Evolutionary conservation across 2,797 vertebrate species (phyloP), one percentile per base, ranked within the genome.

Genomic region (Periophthalmus magnuspinnatus): DNA sequence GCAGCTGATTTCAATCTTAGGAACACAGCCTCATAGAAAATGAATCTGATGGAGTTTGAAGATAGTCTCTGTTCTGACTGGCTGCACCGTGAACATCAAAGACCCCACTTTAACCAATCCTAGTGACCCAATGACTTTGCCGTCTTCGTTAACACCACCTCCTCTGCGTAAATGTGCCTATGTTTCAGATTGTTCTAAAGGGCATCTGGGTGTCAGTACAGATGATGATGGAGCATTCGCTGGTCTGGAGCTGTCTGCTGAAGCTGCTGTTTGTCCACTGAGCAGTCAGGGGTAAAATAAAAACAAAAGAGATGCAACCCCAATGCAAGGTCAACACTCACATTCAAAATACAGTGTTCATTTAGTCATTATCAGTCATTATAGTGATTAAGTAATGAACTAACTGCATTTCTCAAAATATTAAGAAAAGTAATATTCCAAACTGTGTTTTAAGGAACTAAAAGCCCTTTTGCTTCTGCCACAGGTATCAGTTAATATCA

Each of bases 21-120:
- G 11, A 62, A 79, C 71, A 55, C 69, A 81, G 84, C 74, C 62
- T 81, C 76, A 65, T 75, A 78, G 82, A 77, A 4, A 89, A 88
- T 85, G 81, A 78, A 83, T 78, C 79, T 72, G 72, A 78, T 50
- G 69, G 58, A 80, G 80, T 84, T 83, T 86, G 81, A 66, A 83
- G 73, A 88, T 88, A 87, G 89, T 89, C 84, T 84, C 79, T 74
- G 77, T 87, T 87, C 50, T 74, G 81, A 81, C 81, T 81, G 70
- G 63, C 79, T 70, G 82, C 63, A 11, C 78, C 68, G 45, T 76
- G 54, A 80, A 86, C 79, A 87, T 89, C 82, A 85, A 88, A 88
- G 80, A 71, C 62, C 22, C 71, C 60, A 56, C 24, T 83, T 73
- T 78, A 75, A 79, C 60, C 54, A 32, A 74, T 84, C 76, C 61